Evolutionary conservation across 2,888 invertebrate species (phyloP).

Genomic region (Xestoiulus laeticollis): DNA sequence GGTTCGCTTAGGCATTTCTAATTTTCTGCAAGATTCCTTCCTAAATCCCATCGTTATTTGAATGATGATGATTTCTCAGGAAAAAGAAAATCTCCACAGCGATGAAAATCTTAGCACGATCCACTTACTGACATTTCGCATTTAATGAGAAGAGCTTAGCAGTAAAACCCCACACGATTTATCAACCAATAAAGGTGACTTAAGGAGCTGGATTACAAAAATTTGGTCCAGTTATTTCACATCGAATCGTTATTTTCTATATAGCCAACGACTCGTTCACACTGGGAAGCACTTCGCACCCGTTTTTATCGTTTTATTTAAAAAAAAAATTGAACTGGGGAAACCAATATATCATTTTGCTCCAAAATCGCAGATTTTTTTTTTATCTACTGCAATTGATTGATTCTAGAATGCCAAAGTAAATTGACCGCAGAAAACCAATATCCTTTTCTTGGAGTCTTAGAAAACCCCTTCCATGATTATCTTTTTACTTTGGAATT

Average conservation of each 20-base stretch:
- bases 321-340: neutral
- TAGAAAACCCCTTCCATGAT: neutral
- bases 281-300: neutral
- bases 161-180: slow-evolving; percentile 1
- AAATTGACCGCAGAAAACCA: slow-evolving; percentile 25
- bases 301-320: neutral
- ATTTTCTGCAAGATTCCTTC: neutral
- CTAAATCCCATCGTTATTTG: slow-evolving; percentile 1
- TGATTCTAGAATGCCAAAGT: neutral
- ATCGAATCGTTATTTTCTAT: neutral
- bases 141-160: slow-evolving; percentile 7
- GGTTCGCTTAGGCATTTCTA: neutral
- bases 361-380: neutral
- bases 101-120: slow-evolving; percentile 15
- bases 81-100: neutral
- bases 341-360: neutral
- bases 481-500: slow-evolving; percentile 23
- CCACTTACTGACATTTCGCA: neutral
- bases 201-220: slow-evolving; percentile 15
- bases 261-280: neutral
- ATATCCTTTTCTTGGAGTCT: slow-evolving; percentile 23
- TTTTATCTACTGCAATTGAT: neutral
- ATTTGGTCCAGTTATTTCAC: neutral
- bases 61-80: neutral
- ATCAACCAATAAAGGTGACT: slow-evolving; percentile 34